These are phyloP conservation scores for Scomber scombrus DNA, from an alignment of 2,113 vertebrate species.

Conservation along the genomic window DNA sequence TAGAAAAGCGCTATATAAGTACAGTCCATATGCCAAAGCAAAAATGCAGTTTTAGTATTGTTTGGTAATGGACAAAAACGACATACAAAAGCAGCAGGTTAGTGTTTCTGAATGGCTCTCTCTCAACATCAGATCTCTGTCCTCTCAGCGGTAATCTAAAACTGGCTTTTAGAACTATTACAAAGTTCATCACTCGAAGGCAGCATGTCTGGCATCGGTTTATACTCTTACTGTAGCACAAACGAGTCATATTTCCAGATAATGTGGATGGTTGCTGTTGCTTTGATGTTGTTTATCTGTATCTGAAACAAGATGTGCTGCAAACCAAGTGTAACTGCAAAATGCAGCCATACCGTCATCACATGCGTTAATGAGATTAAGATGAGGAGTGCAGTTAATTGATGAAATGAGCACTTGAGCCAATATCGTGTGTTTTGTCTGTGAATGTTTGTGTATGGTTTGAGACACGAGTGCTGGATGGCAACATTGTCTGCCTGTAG, in stretches of 20 bases:
- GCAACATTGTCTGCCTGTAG: too few species aligned
- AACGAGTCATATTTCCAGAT: constrained; percentile 20
- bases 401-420: constrained; percentile 2
- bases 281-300: constrained; percentile 40
- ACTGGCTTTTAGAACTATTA: constrained; percentile 6
- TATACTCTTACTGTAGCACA: not conserved
- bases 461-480: not conserved
- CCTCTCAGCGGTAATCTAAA: constrained; percentile 18
- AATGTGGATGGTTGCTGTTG: not conserved
- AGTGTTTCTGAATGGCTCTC: constrained; percentile 15
- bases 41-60: too few species aligned
- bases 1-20: too few species aligned
- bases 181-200: constrained; percentile 5
- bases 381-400: not conserved
- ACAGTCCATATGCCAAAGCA: too few species aligned
- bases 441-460: not conserved
- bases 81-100: not conserved
- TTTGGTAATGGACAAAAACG: not conserved
- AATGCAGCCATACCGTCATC: not conserved
- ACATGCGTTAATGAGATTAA: constrained; percentile 17
- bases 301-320: constrained; percentile 17
- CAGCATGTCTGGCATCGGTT: not conserved
- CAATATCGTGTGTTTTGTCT: constrained; percentile 11
- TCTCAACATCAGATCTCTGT: constrained; percentile 18
- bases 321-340: constrained; percentile 4